These are phyloP conservation scores for Oasisia sp. DNA, from an alignment of 2,888 invertebrate genomes.

Conservation along the genomic window DNA sequence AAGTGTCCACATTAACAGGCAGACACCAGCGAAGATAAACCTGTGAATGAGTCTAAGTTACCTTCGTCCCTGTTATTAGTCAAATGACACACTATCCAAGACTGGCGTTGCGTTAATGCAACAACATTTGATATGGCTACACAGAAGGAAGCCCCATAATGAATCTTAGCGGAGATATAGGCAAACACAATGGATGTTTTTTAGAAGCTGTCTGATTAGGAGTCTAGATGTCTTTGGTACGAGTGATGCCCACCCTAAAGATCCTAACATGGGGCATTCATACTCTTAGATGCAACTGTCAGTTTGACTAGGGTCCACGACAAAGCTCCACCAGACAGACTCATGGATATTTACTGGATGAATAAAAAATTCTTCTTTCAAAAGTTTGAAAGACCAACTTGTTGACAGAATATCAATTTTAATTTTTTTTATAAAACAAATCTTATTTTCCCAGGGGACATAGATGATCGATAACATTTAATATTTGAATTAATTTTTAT, in stretches of 20 bases:
- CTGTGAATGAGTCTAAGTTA: neutral
- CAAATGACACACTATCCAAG: neutral
- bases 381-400: too few species aligned
- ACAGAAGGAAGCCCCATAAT: neutral
- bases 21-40: neutral
- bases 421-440: too few species aligned
- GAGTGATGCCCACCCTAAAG: neutral
- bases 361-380: too few species aligned
- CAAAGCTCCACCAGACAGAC: neutral
- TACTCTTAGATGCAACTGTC: neutral
- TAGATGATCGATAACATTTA: neutral
- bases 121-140: neutral
- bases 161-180: neutral
- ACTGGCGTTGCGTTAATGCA: neutral
- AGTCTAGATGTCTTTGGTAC: neutral
- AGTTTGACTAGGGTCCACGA: neutral
- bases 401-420: too few species aligned
- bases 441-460: neutral
- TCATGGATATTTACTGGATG: neutral
- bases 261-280: neutral
- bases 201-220: conserved; percentile 2
- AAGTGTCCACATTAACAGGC: neutral
- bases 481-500: neutral
- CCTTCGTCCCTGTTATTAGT: neutral
- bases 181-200: neutral